Conservation (phyloP, 53 echinoderm and acorn worm genomes). For the Arbacia lixula region DNA sequence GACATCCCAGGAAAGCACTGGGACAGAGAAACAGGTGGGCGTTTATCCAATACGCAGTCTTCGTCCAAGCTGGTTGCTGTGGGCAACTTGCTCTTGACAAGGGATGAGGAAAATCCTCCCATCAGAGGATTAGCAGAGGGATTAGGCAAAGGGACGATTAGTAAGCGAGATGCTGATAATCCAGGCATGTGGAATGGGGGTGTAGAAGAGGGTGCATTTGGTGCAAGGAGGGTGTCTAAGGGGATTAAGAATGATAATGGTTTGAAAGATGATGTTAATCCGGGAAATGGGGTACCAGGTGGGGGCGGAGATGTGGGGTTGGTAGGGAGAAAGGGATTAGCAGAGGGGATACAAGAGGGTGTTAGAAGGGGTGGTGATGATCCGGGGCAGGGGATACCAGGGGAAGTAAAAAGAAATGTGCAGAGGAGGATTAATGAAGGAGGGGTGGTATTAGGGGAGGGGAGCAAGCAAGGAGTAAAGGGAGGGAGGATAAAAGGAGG, state of each 20-base stretch:
- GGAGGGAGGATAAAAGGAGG: not conserved
- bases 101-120: slow-evolving; percentile 35
- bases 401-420: not conserved
- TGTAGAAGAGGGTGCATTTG: too few relatives aligned
- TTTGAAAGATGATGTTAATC: too few relatives aligned
- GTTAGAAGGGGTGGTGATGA: not conserved
- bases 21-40: slow-evolving; percentile 13
- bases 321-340: too few relatives aligned
- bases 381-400: too few relatives aligned
- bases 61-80: slow-evolving; percentile 46
- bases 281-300: too few relatives aligned
- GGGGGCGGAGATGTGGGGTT: too few relatives aligned
- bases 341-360: not conserved
- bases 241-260: too few relatives aligned
- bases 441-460: not conserved
- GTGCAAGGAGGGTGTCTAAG: too few relatives aligned
- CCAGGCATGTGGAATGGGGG: too few relatives aligned
- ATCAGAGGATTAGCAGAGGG: not conserved
- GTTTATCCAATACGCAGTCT: not conserved
- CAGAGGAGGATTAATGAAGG: not conserved
- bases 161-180: too few relatives aligned
- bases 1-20: slow-evolving; percentile 27
- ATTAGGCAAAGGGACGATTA: too few relatives aligned
- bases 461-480: not conserved
- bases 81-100: slow-evolving; percentile 38